These are phyloP conservation scores for Taphrorychus bicolor DNA, from an alignment of 2,888 invertebrate genomes.

Conservation along the genomic window DNA sequence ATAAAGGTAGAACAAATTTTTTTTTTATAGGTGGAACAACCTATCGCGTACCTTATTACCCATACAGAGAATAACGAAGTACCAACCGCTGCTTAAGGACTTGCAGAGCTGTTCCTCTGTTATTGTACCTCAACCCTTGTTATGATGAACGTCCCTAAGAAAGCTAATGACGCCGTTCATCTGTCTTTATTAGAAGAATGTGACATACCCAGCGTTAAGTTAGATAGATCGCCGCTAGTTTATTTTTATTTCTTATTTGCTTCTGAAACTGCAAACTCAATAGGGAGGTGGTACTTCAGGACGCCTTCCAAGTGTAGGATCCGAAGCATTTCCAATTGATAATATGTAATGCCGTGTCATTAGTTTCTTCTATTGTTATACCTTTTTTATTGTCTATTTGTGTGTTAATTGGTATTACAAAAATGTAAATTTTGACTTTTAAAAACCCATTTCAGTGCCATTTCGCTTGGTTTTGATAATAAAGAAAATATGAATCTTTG, in stretches of 20 bases:
- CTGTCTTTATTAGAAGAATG: conserved; percentile 94
- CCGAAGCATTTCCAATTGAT: too few species aligned
- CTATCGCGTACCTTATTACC: conserved; percentile 95
- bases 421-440: too few species aligned
- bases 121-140: conserved; percentile 81
- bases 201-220: conserved; percentile 88
- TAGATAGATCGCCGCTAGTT: conserved; percentile 55
- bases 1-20: neutral
- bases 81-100: conserved; percentile 94
- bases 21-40: conserved; percentile 75
- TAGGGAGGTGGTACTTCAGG: conserved; percentile 96
- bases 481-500: too few species aligned
- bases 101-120: conserved; percentile 95
- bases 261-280: too few species aligned
- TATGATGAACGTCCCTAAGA: conserved; percentile 98
- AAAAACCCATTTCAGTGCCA: too few species aligned
- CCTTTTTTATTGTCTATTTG: too few species aligned
- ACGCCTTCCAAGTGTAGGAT: conserved; percentile 97
- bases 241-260: too few species aligned
- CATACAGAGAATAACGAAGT: conserved; percentile 98
- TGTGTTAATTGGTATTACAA: too few species aligned
- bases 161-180: conserved; percentile 99
- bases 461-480: too few species aligned
- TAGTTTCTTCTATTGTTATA: too few species aligned
- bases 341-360: too few species aligned